Base-by-base conservation (phyloP, 2,113 vertebrate species). In the Promerops cafer region DNA sequence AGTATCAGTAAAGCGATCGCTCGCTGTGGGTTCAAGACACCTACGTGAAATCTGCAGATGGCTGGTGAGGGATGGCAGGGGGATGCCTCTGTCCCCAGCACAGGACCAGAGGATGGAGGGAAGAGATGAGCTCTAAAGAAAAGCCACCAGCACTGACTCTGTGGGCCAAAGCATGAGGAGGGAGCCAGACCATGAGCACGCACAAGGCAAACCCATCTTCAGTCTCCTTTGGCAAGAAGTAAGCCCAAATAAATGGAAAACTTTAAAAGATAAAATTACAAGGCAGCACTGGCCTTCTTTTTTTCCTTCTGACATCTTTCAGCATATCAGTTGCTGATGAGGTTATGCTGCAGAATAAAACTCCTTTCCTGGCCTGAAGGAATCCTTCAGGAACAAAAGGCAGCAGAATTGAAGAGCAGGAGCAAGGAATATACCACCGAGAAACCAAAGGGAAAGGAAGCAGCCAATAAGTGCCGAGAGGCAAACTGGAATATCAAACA, bases 401-500 rank as follows among this genome's bases (percentile, higher is more conserved):
- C 78, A 91, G 81, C 52, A 90, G 45, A 90, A 88, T 0, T 27
- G 53, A 94, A 81, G 35, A 61, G 57, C 47, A 88, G 56, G 17
- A 77, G 44, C 42, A 56, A 76, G 70, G 45, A 87, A 83, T 53
- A 54, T 28, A 64, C 71, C 66, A 91, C 50, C 81, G 61, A 69
- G 83, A 94, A 91, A 60, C 40, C 68, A 64, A 89, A 93, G 72
- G 61, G 65, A 94, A 91, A 63, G 59, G 28, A 90, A 89, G 53
- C 23, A 54, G 74, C 59, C 50, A 61, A 63, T 57, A 96, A 94
- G 54, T 11, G 52, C 65, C 4, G 2, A 71, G 59, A 69, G 63
- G 93, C 94, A 96, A 93, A 87, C 49, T 49, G 56, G 69, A 96
- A 94, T 52, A 95, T 93, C 87, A 52, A 79, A 89, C 71, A 65